phyloP scores from a whole-genome alignment of 2,888 invertebrate species.

The Bombylius discolor region DNA sequence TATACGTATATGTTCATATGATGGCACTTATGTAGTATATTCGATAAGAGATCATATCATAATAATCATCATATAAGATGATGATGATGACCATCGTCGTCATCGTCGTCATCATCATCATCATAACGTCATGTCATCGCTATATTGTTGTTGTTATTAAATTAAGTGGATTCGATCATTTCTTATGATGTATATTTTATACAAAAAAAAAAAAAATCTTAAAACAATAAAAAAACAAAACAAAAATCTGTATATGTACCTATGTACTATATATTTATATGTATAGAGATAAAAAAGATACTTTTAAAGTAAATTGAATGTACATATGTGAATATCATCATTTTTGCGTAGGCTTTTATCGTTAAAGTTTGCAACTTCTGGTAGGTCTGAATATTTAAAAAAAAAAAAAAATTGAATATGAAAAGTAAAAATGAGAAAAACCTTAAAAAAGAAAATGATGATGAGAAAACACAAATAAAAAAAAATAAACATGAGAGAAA shows the following conservation, averaged over 20 bases:
- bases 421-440: no score
- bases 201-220: not conserved
- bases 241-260: no score
- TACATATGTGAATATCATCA: not conserved
- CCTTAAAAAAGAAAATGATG: not conserved
- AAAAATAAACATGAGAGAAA: not conserved
- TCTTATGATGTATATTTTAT: not conserved
- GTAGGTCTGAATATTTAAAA: not conserved
- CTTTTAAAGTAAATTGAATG: not conserved
- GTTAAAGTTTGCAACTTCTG: not conserved
- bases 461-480: not conserved
- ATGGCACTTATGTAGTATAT: no score
- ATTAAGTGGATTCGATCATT: slow-evolving; percentile 4
- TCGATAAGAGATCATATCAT: not conserved
- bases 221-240: not conserved
- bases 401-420: no score
- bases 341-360: not conserved
- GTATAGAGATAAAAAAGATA: not conserved
- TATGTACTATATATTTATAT: no score
- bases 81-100: not conserved
- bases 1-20: no score
- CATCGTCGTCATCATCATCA: slow-evolving; percentile 1
- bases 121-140: slow-evolving; percentile 8
- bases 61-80: not conserved
- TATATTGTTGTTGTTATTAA: slow-evolving; percentile 2